A percentile compares a stretch with the other conserved stretches of the same genome.
These are phyloP conservation scores for Octonoba sinensis DNA, from an alignment of 2,888 invertebrate species.

Conservation along the genomic window DNA sequence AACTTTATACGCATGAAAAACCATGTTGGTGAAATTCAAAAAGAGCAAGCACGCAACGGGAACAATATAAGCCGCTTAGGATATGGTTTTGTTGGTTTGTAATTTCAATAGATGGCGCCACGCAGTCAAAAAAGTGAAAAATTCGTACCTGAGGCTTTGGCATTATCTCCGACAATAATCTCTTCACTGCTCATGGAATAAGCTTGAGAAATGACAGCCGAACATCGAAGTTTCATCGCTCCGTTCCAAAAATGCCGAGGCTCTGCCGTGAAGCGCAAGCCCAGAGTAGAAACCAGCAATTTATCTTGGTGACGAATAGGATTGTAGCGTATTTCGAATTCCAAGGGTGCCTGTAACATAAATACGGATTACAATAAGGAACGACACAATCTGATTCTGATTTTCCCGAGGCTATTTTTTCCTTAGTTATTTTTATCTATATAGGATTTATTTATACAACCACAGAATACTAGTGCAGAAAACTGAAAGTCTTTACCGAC, in stretches of 20 bases:
- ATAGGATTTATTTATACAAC: no score
- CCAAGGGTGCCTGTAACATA: slow-evolving; percentile 53
- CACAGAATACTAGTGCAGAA: no score
- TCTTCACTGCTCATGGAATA: slow-evolving; percentile 66
- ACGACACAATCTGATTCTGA: no score
- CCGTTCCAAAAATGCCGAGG: slow-evolving; percentile 64
- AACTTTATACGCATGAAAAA: no score
- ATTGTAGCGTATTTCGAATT: slow-evolving; percentile 56
- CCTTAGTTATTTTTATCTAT: no score
- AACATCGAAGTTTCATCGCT: slow-evolving; percentile 66
- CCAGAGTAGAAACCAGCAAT: slow-evolving; percentile 59
- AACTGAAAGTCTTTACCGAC: no score
- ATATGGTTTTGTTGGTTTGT: no score
- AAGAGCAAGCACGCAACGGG: no score
- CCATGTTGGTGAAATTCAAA: no score
- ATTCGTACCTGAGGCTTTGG: slow-evolving; percentile 57
- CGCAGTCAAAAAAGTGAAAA: background rate
- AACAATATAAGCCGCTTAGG: no score
- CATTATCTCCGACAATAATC: slow-evolving; percentile 65
- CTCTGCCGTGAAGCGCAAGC: slow-evolving; percentile 63
- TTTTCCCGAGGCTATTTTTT: background rate
- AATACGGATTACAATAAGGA: slow-evolving; percentile 6
- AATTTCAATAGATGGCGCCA: slow-evolving; percentile 30
- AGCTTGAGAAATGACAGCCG: slow-evolving; percentile 66
- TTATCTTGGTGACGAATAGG: slow-evolving; percentile 50